These are phyloP conservation scores for Chaetodon trifasciatus DNA, from an alignment of 2,797 vertebrate genomes.

Conservation along the genomic window DNA sequence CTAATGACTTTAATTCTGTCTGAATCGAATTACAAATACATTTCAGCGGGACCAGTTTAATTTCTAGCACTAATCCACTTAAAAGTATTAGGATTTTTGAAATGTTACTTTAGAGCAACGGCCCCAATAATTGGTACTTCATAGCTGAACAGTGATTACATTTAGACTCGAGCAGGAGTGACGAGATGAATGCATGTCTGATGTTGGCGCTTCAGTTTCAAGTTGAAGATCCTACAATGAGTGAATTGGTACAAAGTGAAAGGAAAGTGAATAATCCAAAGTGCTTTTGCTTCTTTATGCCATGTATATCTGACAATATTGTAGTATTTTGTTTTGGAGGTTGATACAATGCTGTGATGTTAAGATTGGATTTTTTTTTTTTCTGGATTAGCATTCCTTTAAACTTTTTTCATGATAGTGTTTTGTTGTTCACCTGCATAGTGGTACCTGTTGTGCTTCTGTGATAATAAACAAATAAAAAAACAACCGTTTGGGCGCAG, in stretches of 20 bases:
- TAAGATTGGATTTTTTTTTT: constrained; percentile 59
- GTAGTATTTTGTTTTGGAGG: constrained; percentile 67
- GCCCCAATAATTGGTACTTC: constrained; percentile 76
- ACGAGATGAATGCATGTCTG: constrained; percentile 58
- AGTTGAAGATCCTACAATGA: constrained; percentile 43
- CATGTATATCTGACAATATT: constrained; percentile 73
- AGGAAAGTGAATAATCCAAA: constrained; percentile 76
- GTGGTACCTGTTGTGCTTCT: constrained; percentile 88
- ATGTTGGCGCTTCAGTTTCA: constrained; percentile 46
- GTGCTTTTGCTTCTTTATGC: constrained; percentile 74
- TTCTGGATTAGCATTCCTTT: constrained; percentile 78
- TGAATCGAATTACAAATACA: constrained; percentile 32
- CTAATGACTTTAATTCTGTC: constrained; percentile 37
- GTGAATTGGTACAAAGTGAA: constrained; percentile 68
- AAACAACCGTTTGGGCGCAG: neutral
- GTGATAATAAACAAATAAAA: constrained; percentile 85
- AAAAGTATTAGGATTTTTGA: constrained; percentile 47
- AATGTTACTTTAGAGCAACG: constrained; percentile 48
- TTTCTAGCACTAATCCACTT: constrained; percentile 58
- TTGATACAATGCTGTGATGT: constrained; percentile 71
- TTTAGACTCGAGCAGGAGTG: constrained; percentile 53
- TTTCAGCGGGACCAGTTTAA: constrained; percentile 60
- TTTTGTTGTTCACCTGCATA: constrained; percentile 82
- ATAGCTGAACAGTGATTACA: constrained; percentile 58
- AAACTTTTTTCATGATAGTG: constrained; percentile 64